These are phyloP conservation scores for Wasmannia auropunctata DNA, from an alignment of 1,140 invertebrate species.

Conservation along the genomic window DNA sequence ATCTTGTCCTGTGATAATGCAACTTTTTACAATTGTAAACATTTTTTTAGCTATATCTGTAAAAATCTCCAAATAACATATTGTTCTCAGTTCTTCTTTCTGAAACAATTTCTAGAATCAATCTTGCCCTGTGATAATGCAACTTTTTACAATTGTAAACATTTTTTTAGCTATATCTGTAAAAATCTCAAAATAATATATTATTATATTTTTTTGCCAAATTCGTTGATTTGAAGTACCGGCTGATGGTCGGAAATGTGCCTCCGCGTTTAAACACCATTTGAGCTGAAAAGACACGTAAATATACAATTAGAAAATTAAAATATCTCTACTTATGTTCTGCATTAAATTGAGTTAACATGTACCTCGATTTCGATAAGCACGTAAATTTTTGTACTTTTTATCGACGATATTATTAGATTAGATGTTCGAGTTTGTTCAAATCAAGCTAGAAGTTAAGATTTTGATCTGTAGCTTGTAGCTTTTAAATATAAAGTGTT, in stretches of 20 bases:
- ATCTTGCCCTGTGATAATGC: background rate
- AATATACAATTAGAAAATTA: constrained; percentile 5
- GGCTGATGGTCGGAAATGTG: background rate
- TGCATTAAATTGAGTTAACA: background rate
- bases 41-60: background rate
- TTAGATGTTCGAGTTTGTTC: too few species aligned
- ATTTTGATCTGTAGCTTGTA: background rate
- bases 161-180: background rate
- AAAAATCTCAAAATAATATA: background rate
- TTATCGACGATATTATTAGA: background rate
- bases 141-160: background rate
- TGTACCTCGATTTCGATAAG: background rate
- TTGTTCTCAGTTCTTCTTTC: constrained; percentile 10
- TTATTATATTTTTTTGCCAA: background rate
- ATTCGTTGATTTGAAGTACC: background rate
- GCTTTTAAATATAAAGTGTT: constrained; percentile 26
- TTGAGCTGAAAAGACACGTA: constrained; percentile 16
- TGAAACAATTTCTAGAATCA: background rate
- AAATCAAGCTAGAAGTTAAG: background rate
- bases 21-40: background rate
- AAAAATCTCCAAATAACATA: background rate
- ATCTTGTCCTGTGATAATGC: background rate
- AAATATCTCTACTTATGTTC: background rate
- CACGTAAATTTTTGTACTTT: background rate
- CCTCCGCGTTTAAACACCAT: constrained; percentile 10